Evolutionary conservation across 2,113 vertebrate genomes (phyloP).

Genomic region (Fukomys damarensis): DNA sequence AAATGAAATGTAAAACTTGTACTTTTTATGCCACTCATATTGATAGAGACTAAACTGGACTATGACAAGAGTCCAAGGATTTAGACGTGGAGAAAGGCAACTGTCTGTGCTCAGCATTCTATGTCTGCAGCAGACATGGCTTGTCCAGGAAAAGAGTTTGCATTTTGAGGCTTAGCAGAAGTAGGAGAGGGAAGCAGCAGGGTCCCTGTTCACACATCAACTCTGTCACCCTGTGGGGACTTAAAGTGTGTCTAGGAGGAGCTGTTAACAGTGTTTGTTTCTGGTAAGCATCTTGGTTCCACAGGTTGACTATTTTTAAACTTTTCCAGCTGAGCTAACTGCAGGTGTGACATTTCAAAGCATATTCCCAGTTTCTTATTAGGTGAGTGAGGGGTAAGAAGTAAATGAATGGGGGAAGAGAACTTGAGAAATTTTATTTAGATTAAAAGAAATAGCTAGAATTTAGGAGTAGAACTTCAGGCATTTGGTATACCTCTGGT

Average conservation of each 20-base stretch:
- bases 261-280: constrained; percentile 69
- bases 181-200: not conserved
- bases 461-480: not conserved
- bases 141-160: not conserved
- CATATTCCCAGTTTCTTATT: constrained; percentile 47
- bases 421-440: not conserved
- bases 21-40: not conserved
- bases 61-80: not conserved
- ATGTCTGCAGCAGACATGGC: no score
- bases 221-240: constrained; percentile 38
- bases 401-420: not conserved
- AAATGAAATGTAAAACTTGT: not conserved
- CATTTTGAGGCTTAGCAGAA: not conserved
- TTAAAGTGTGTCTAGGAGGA: constrained; percentile 37
- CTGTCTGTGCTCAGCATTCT: not conserved
- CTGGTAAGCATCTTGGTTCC: constrained; percentile 73
- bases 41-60: not conserved
- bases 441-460: not conserved
- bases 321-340: constrained; percentile 73
- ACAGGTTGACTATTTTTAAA: constrained; percentile 76
- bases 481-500: not conserved
- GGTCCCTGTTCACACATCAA: constrained; percentile 49
- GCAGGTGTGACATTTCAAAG: constrained; percentile 77
- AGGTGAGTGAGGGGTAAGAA: not conserved
- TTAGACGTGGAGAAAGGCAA: not conserved